A percentile compares a stretch with the other conserved stretches of the same genome.
Conservation (phyloP, 2,888 invertebrate species). For the Drosophila subquinaria region DNA sequence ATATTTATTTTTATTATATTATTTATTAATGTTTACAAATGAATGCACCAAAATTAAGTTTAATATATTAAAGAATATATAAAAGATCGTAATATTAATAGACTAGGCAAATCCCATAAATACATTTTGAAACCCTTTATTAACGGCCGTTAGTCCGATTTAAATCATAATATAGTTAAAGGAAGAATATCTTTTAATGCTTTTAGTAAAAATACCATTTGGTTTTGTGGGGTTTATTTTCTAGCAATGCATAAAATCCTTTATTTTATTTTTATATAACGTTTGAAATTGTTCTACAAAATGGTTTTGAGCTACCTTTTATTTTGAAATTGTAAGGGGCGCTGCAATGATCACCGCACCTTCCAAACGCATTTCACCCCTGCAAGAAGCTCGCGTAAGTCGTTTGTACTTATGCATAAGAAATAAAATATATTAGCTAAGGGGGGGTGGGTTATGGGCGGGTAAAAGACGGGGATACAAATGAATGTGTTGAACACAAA, state of each 20-base stretch:
- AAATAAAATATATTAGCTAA: conserved; percentile 26
- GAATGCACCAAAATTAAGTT: not conserved
- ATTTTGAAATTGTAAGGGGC: conserved; percentile 38
- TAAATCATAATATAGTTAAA: not conserved
- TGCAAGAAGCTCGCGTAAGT: conserved; percentile 45
- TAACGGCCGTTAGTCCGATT: not conserved
- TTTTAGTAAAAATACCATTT: not conserved
- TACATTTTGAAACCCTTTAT: not conserved
- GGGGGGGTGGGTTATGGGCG: conserved; percentile 5
- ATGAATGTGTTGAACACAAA: conserved; percentile 46
- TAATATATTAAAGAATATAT: not conserved
- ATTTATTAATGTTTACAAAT: not conserved
- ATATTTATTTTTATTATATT: not conserved
- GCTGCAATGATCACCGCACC: conserved; percentile 35
- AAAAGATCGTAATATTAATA: not conserved
- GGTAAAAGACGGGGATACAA: conserved; percentile 18
- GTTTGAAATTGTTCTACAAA: conserved; percentile 69
- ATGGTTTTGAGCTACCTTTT: conserved; percentile 64
- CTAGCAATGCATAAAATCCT: conserved; percentile 67
- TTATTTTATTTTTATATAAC: conserved; percentile 78
- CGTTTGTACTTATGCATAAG: conserved; percentile 25
- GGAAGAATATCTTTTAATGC: not conserved
- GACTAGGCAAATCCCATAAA: not conserved
- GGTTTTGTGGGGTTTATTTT: conserved; percentile 7
- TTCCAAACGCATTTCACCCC: conserved; percentile 13